Conservation (phyloP, 2,113 vertebrate genomes). For the Chaetorhynchus papuensis region DNA sequence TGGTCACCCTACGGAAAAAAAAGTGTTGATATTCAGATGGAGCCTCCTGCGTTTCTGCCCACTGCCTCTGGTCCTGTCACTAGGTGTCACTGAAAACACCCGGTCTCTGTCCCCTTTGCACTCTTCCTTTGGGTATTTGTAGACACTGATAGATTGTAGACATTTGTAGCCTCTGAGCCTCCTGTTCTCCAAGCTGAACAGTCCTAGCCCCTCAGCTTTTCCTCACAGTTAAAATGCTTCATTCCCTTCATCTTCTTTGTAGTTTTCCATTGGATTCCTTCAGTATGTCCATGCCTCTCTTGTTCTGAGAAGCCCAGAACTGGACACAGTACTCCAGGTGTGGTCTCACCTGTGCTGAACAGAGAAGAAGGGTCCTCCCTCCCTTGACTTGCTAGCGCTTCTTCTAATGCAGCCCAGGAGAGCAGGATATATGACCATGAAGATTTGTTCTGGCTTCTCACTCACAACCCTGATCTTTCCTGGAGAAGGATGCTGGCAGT, state of each 20-base stretch:
- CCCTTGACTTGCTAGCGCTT: neutral
- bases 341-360: neutral
- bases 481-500: neutral
- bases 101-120: neutral
- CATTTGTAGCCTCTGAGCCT: neutral
- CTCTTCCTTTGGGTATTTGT: neutral
- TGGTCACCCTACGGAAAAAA: neutral
- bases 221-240: neutral
- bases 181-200: neutral
- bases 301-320: neutral
- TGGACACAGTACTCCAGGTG: neutral
- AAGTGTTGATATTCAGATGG: neutral
- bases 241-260: neutral
- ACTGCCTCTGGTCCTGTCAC: neutral
- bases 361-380: neutral
- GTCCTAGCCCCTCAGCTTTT: neutral
- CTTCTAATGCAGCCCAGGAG: neutral
- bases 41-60: neutral
- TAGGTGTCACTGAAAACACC: neutral
- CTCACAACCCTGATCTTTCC: neutral
- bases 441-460: neutral
- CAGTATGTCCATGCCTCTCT: neutral
- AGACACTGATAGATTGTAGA: neutral
- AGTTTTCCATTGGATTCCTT: neutral
- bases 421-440: neutral